Conservation (phyloP, 2,888 invertebrate genomes). For the Coelopa pilipes region DNA sequence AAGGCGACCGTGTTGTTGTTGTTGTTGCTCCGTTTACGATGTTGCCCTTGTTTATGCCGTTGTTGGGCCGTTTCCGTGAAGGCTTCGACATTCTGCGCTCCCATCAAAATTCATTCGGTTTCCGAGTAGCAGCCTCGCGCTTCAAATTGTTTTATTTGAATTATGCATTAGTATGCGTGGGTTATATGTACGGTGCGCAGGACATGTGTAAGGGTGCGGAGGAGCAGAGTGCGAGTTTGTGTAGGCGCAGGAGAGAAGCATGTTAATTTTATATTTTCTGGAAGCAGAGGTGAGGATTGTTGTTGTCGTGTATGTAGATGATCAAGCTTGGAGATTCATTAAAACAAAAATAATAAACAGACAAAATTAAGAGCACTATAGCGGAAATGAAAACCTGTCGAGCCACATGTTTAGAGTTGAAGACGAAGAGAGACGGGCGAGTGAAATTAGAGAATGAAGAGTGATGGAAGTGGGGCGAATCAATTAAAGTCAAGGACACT, state of each 20-base stretch:
- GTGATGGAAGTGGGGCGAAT: too few species aligned
- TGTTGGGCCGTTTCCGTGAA: slow-evolving; percentile 3
- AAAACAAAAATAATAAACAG: slow-evolving; percentile 2
- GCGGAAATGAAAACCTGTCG: neutral
- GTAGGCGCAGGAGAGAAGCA: neutral
- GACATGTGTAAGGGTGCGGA: neutral
- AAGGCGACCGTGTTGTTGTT: neutral
- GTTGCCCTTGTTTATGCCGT: neutral
- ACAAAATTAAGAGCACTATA: too few species aligned
- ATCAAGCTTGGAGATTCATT: slow-evolving; percentile 1
- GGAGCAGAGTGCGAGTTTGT: neutral
- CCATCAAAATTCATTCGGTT: slow-evolving; percentile 48
- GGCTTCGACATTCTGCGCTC: slow-evolving; percentile 31
- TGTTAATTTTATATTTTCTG: slow-evolving; percentile 13
- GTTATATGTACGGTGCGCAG: neutral
- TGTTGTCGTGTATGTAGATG: neutral
- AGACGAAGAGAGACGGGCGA: too few species aligned
- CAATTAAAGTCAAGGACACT: too few species aligned
- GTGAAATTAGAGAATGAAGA: too few species aligned
- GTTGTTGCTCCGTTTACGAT: neutral
- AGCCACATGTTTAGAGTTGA: neutral
- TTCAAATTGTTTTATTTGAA: slow-evolving; percentile 46
- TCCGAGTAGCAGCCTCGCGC: slow-evolving; percentile 44
- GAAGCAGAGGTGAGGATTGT: neutral
- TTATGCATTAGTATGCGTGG: slow-evolving; percentile 39